phyloP scores from a whole-genome alignment of 2,113 vertebrate species.

The Tychaedon coryphoeus region DNA sequence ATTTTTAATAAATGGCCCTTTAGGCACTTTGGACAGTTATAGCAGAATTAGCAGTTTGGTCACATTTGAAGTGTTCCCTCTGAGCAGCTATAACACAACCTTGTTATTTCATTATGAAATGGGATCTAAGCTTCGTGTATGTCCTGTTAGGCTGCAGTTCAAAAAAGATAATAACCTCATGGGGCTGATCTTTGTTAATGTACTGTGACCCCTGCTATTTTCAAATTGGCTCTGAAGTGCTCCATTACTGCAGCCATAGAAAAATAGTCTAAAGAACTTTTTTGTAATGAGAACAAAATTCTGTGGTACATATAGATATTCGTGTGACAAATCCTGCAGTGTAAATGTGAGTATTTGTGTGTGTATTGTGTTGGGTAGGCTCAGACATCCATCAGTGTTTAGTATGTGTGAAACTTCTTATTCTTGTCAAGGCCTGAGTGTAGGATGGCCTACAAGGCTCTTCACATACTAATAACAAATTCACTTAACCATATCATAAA shows the following conservation, averaged over 20 bases:
- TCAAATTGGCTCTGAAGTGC: slow-evolving; percentile 12
- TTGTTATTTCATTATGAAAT: slow-evolving; percentile 65
- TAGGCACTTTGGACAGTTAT: slow-evolving; percentile 37
- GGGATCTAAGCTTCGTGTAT: neutral
- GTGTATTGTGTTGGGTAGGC: neutral
- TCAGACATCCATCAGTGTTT: neutral
- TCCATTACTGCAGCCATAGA: neutral
- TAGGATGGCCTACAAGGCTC: neutral
- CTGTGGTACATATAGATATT: neutral
- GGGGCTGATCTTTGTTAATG: slow-evolving; percentile 33
- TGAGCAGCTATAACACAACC: slow-evolving; percentile 46
- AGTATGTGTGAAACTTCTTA: neutral
- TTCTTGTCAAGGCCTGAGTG: neutral
- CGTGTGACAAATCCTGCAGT: neutral
- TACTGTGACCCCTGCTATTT: slow-evolving; percentile 37
- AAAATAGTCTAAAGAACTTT: neutral
- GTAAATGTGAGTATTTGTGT: neutral
- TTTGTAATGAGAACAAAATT: neutral
- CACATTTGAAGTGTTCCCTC: slow-evolving; percentile 52
- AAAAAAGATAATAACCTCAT: neutral
- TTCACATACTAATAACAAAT: neutral
- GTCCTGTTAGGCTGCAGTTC: slow-evolving; percentile 16
- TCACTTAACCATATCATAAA: neutral
- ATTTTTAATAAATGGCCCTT: slow-evolving; percentile 63
- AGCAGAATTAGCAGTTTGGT: slow-evolving; percentile 60